These are phyloP conservation scores for Perca fluviatilis DNA, from an alignment of 2,113 vertebrate species.

Conservation along the genomic window DNA sequence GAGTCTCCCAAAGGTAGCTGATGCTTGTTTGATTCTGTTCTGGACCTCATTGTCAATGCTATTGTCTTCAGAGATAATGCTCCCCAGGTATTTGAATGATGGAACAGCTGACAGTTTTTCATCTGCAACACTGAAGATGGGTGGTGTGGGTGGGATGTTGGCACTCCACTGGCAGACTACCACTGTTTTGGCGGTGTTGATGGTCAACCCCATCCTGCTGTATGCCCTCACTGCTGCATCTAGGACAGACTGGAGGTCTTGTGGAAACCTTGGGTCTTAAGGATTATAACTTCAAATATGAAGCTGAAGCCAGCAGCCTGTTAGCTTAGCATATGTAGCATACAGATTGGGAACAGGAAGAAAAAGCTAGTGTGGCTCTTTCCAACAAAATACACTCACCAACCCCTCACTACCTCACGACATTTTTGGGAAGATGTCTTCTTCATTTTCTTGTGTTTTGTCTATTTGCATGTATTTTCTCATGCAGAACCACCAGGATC, in stretches of 20 bases:
- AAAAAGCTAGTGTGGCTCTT: not conserved
- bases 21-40: conserved; percentile 16
- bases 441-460: not conserved
- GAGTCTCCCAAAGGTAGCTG: conserved; percentile 38
- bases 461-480: not conserved
- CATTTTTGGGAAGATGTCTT: no score
- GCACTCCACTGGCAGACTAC: no score
- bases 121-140: no score
- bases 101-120: not conserved
- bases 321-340: not conserved
- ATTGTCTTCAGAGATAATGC: conserved; percentile 8
- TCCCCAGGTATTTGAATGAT: conserved; percentile 30
- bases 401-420: not conserved
- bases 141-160: no score
- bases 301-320: not conserved
- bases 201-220: no score
- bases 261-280: not conserved
- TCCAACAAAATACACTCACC: not conserved
- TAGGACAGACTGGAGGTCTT: no score
- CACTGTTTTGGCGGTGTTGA: no score
- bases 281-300: not conserved
- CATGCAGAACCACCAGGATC: not conserved
- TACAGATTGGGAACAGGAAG: not conserved
- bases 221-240: no score
- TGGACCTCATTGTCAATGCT: conserved; percentile 26